These are phyloP conservation scores for Odiellus spinosus DNA, from an alignment of 2,888 invertebrate genomes.

Conservation along the genomic window DNA sequence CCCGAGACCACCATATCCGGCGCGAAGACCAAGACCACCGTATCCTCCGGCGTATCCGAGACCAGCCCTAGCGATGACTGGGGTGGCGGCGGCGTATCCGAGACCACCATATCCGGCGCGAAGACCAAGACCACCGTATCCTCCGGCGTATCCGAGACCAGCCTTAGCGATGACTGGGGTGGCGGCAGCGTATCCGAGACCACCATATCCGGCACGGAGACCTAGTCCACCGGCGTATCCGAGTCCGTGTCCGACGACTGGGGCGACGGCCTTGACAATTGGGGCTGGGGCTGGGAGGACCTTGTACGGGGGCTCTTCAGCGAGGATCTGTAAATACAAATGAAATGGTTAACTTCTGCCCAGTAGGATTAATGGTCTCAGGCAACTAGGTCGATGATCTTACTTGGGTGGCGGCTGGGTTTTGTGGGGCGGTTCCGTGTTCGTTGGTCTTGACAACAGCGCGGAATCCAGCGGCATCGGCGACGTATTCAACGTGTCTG, in stretches of 20 bases:
- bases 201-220: too few species aligned
- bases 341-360: neutral
- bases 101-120: too few species aligned
- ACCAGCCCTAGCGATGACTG: too few species aligned
- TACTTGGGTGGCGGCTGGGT: slow-evolving; percentile 1
- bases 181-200: neutral
- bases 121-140: neutral
- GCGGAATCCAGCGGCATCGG: slow-evolving; percentile 5
- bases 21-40: too few species aligned
- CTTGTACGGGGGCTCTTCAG: neutral
- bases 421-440: slow-evolving; percentile 5
- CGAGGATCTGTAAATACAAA: too few species aligned
- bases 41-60: too few species aligned
- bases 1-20: too few species aligned
- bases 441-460: slow-evolving; percentile 5
- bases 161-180: neutral
- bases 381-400: too few species aligned
- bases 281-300: neutral
- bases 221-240: neutral
- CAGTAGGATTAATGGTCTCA: neutral
- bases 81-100: too few species aligned
- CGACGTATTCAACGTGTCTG: slow-evolving; percentile 6
- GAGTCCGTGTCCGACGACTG: too few species aligned
- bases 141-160: neutral
- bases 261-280: too few species aligned